Percentiles rank a stretch among this genome's conserved stretches.
Conservation (phyloP, 2,797 vertebrate species). For the Tympanoctomys barrerae region DNA sequence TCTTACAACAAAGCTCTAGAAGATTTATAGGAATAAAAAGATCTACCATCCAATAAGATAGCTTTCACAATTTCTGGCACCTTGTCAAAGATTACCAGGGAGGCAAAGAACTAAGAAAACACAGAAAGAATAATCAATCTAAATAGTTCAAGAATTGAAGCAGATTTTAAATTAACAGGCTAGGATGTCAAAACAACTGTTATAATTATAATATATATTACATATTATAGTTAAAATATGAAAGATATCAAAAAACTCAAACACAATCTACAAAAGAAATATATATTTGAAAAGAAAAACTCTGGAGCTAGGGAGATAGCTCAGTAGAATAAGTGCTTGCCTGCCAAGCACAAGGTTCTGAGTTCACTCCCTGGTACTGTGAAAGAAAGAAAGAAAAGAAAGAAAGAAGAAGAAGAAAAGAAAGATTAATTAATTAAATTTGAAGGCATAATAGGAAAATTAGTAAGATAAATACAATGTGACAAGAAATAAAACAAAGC, state of each 20-base stretch:
- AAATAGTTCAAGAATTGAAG: slow-evolving; percentile 31
- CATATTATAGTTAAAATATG: neutral
- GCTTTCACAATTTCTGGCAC: neutral
- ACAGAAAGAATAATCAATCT: slow-evolving; percentile 1
- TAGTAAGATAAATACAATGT: neutral
- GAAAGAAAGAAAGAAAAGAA: too few species aligned
- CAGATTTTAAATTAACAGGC: slow-evolving; percentile 20
- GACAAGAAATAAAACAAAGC: slow-evolving; percentile 27
- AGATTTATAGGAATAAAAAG: slow-evolving; percentile 39
- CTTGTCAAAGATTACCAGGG: slow-evolving; percentile 22
- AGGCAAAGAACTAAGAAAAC: slow-evolving; percentile 23
- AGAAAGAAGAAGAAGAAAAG: neutral
- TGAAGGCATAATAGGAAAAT: neutral
- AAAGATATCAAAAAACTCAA: slow-evolving; percentile 32
- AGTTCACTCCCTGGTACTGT: too few species aligned
- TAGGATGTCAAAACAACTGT: slow-evolving; percentile 35
- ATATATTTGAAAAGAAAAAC: neutral
- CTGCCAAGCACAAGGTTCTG: too few species aligned
- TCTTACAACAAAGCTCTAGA: slow-evolving; percentile 57
- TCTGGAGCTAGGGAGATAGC: too few species aligned
- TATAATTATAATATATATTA: neutral
- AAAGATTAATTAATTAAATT: neutral
- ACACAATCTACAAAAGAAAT: slow-evolving; percentile 34
- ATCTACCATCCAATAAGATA: slow-evolving; percentile 46
- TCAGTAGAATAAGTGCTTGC: too few species aligned